Percentiles rank a stretch among this genome's conserved stretches.
These are phyloP conservation scores for Ecliptopera silaceata DNA, from an alignment of 2,888 invertebrate genomes.

Conservation along the genomic window DNA sequence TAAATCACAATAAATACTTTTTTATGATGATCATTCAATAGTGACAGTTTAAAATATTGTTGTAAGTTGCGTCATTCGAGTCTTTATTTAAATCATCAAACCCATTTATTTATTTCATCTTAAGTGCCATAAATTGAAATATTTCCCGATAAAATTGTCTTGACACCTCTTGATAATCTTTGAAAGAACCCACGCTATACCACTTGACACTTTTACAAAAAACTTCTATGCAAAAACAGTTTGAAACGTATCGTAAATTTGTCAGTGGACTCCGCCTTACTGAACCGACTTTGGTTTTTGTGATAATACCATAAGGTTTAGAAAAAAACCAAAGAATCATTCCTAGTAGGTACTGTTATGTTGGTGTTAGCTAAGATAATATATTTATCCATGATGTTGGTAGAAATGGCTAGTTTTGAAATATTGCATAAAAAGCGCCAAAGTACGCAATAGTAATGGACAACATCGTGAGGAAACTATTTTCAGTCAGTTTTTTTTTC, in stretches of 20 bases:
- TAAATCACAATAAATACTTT: no score
- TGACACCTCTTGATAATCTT: constrained; percentile 61
- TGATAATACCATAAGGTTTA: constrained; percentile 3
- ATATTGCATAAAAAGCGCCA: no score
- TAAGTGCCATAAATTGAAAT: constrained; percentile 4
- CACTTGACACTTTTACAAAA: constrained; percentile 56
- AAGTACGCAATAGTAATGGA: no score
- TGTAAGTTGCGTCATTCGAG: background rate
- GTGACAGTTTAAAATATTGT: no score
- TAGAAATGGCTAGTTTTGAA: no score
- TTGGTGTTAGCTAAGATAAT: no score
- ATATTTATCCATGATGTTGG: no score
- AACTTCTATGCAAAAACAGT: constrained; percentile 37
- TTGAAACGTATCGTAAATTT: constrained; percentile 63
- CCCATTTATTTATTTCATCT: constrained; percentile 19
- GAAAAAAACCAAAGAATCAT: no score
- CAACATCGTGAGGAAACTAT: no score
- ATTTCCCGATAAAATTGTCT: constrained; percentile 51
- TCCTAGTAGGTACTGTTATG: no score
- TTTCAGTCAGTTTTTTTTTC: no score
- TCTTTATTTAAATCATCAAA: constrained; percentile 14
- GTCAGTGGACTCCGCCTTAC: constrained; percentile 54
- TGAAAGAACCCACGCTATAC: constrained; percentile 42
- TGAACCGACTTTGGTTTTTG: constrained; percentile 48
- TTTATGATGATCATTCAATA: no score